Conservation (phyloP, 2,888 invertebrate species). For the Ganaspis brasiliensis region DNA sequence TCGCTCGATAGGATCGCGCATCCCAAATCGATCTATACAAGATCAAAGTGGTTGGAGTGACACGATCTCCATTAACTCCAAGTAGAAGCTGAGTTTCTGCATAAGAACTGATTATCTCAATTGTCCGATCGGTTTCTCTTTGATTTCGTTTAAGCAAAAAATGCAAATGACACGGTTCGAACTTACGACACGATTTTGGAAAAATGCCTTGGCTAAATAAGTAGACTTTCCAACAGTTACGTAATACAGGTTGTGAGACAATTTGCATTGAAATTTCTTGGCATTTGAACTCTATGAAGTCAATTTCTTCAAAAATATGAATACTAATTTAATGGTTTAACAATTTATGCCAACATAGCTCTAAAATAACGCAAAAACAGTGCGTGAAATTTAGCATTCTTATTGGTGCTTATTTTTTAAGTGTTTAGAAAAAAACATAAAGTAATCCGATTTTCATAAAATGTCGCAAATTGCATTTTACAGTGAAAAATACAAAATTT, state of each 20-base stretch:
- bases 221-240: background rate
- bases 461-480: no score
- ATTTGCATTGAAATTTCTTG: constrained; percentile 6
- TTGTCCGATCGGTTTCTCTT: constrained; percentile 38
- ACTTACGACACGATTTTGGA: background rate
- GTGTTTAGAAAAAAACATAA: no score
- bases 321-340: background rate
- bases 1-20: constrained; percentile 64
- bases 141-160: constrained; percentile 24
- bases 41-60: constrained; percentile 63
- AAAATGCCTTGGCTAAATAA: constrained; percentile 8
- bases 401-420: no score
- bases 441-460: no score
- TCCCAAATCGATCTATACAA: constrained; percentile 60
- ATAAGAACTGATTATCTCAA: constrained; percentile 51
- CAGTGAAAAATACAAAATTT: no score
- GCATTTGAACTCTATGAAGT: background rate
- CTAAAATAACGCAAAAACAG: no score
- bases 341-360: no score
- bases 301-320: constrained; percentile 6
- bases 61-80: constrained; percentile 64
- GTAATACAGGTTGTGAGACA: background rate
- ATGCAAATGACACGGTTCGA: constrained; percentile 8
- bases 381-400: no score
- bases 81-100: constrained; percentile 49